Evolutionary conservation across 2,113 vertebrate species (phyloP), one percentile per base, ranked within the genome.

Genomic region (Pterocles gutturalis): DNA sequence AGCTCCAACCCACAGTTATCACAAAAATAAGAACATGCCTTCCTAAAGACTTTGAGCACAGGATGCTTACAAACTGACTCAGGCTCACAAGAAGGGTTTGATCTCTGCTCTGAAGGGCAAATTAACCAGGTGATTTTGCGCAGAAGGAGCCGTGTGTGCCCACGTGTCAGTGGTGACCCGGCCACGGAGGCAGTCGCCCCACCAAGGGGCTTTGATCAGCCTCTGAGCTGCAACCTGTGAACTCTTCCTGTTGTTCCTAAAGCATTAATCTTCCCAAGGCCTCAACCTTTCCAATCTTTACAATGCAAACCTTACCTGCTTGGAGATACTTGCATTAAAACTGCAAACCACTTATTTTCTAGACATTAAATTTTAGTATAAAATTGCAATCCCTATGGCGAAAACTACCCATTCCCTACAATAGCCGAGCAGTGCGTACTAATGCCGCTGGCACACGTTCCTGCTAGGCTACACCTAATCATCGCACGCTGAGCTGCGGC

Each of bases 341-440:
- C 4, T 2, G 2, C 51, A 75, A 95, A 48, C 46, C 21, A 5
- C 33, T 67, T 88, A 83, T 94, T 94, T 97, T 92, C 85, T 83
- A 93, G 92, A 58, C 18, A 76, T 94, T 88, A 92, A 90, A 85
- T 90, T 55, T 65, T 12, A 90, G 67, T 55, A 83, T 90, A n/a
- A 96, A 97, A 72, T 90, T 65, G 77, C 80, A 77, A 96, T 58
- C 7, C 57, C 67, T 38, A 10, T 28, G 78, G 90, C 89, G 95
- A 94, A 95, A 94, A 72, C 70, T 66, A 77, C 45, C n/a, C 26
- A 11, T 73, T 86, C 36, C 64, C 64, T 70, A 33, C 70, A 61
- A 49, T 0, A 65, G 75, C 78, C 3, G 6, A 69, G 78, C 53
- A 78, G 65, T 2, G 3, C 0, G 1, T 48, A 11, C 45, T 82